Conservation (phyloP, 2,113 vertebrate species). For the Ceyx melanurus region DNA sequence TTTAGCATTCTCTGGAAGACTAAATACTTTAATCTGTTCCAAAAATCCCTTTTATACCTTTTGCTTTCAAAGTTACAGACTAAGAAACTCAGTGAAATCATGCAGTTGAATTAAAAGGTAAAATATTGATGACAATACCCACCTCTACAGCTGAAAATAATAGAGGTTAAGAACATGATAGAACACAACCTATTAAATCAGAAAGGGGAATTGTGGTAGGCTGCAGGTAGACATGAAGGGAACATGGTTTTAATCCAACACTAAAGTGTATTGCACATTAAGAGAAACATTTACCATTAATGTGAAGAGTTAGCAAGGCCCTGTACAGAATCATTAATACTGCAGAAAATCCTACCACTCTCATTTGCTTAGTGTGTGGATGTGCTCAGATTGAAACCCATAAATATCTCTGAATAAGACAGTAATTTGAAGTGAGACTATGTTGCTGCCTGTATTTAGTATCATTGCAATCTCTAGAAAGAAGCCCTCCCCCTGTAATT, state of each 20-base stretch:
- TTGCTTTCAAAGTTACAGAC: background rate
- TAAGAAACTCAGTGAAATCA: background rate
- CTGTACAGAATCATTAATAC: background rate
- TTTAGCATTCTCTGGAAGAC: background rate
- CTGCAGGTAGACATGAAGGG: background rate
- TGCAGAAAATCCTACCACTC: background rate
- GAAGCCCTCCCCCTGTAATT: background rate
- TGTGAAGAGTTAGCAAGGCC: background rate
- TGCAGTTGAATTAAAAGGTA: background rate
- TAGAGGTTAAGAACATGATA: background rate
- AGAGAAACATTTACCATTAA: background rate
- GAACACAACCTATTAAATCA: background rate
- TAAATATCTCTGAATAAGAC: background rate
- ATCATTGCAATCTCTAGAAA: background rate
- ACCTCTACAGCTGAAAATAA: background rate
- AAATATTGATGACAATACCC: background rate
- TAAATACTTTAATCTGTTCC: conserved; percentile 37
- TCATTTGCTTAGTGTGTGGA: background rate
- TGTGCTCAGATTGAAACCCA: background rate
- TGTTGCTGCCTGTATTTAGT: background rate
- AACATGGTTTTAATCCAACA: background rate
- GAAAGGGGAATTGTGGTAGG: background rate
- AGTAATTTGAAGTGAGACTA: background rate
- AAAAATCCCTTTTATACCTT: conserved; percentile 10
- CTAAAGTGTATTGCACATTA: background rate